phyloP scores from a whole-genome alignment of 2,113 vertebrate genomes.

The Neogobius melanostomus region DNA sequence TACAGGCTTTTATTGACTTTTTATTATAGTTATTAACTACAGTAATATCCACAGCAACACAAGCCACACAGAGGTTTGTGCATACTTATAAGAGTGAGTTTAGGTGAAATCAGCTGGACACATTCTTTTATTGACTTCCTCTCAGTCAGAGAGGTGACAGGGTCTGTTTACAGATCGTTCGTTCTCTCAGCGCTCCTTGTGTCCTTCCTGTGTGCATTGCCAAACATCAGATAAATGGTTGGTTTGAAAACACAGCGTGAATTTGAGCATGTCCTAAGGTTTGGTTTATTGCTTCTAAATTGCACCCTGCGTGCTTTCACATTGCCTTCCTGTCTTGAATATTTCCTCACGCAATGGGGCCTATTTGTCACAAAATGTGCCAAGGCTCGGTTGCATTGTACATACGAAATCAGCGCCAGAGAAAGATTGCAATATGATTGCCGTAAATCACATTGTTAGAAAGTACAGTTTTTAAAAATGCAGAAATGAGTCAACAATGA shows the following conservation, averaged over 20 bases:
- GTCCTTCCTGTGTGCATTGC: background rate
- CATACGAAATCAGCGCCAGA: background rate
- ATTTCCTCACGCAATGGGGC: background rate
- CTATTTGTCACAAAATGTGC: constrained; percentile 5
- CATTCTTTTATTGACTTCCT: background rate
- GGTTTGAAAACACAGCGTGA: constrained; percentile 1
- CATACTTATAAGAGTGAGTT: background rate
- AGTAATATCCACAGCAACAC: background rate
- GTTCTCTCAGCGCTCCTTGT: background rate
- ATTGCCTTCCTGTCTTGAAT: background rate
- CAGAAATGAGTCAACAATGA: no score
- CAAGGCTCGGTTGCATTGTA: background rate
- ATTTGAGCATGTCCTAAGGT: constrained; percentile 6
- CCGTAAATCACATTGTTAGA: background rate
- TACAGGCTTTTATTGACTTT: background rate
- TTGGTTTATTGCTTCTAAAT: constrained; percentile 11
- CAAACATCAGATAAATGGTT: background rate
- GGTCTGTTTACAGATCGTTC: constrained; percentile 1
- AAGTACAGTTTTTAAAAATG: background rate
- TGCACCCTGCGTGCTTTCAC: constrained; percentile 1
- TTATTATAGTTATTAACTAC: background rate
- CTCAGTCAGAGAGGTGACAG: background rate
- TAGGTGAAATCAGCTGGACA: background rate
- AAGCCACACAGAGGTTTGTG: background rate
- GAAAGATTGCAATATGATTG: background rate